Evolutionary conservation across 2,797 vertebrate genomes (phyloP).

Genomic region (Neomorphus geoffroyi): DNA sequence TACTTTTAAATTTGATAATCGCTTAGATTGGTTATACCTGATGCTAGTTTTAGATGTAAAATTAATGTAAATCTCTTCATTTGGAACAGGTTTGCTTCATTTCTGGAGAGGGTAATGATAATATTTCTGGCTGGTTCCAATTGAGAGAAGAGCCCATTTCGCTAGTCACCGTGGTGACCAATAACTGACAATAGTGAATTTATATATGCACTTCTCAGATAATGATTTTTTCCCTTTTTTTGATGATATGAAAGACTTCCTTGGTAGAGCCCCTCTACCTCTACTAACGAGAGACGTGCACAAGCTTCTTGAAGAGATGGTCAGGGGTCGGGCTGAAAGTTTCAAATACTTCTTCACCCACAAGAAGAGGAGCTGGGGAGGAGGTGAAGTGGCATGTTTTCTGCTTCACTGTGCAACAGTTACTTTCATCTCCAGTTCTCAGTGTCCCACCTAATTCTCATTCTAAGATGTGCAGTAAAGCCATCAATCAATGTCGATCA

Average conservation of each 20-base stretch:
- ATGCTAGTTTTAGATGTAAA: neutral
- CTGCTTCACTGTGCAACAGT: neutral
- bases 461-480: neutral
- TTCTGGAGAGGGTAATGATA: neutral
- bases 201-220: neutral
- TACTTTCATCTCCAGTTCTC: neutral
- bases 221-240: neutral
- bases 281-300: rapidly evolving
- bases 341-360: neutral
- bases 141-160: neutral
- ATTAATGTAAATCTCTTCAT: neutral
- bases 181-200: neutral
- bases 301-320: neutral
- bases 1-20: neutral
- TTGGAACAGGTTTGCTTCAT: neutral
- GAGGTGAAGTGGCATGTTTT: neutral
- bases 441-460: neutral
- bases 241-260: neutral
- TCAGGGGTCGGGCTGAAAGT: neutral
- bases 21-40: neutral
- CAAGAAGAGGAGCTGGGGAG: neutral
- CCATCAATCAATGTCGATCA: neutral
- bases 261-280: neutral
- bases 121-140: neutral
- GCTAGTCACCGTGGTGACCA: neutral